Conservation (phyloP, 2,113 vertebrate genomes). For the Alouatta palliata region DNA sequence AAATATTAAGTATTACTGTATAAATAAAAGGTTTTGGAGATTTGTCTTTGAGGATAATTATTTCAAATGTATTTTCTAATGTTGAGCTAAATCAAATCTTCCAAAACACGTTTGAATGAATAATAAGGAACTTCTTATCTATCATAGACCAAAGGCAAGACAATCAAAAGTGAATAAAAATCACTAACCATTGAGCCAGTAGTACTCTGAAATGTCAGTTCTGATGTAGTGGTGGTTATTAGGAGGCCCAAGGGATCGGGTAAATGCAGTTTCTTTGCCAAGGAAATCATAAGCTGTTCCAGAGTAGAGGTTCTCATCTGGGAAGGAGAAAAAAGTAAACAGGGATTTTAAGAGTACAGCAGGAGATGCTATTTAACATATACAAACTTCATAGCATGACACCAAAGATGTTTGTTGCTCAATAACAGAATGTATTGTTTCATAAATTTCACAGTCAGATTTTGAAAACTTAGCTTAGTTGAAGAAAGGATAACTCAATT, state of each 20-base stretch:
- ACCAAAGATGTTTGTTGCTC: background rate
- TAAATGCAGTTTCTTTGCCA: constrained; percentile 96
- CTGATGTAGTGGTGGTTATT: constrained; percentile 96
- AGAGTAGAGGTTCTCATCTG: constrained; percentile 95
- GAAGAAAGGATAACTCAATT: background rate
- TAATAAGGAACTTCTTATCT: constrained; percentile 68
- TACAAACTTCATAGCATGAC: constrained; percentile 32
- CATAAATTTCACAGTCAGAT: background rate
- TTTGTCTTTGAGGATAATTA: background rate
- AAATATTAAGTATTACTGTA: background rate
- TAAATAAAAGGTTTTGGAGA: background rate
- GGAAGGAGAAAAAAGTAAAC: constrained; percentile 64
- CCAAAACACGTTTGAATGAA: constrained; percentile 64
- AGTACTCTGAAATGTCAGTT: constrained; percentile 97
- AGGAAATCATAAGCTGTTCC: constrained; percentile 98
- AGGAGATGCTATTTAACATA: background rate
- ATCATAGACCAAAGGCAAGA: constrained; percentile 59
- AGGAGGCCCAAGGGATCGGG: constrained; percentile 94
- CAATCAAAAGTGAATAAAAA: constrained; percentile 55
- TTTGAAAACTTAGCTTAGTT: background rate
- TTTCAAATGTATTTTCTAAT: background rate
- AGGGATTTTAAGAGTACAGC: constrained; percentile 7
- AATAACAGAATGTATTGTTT: background rate
- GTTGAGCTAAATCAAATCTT: background rate
- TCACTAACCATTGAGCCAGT: constrained; percentile 96